Conservation (phyloP, 1,140 invertebrate species). For the Calliopsis andreniformis region DNA sequence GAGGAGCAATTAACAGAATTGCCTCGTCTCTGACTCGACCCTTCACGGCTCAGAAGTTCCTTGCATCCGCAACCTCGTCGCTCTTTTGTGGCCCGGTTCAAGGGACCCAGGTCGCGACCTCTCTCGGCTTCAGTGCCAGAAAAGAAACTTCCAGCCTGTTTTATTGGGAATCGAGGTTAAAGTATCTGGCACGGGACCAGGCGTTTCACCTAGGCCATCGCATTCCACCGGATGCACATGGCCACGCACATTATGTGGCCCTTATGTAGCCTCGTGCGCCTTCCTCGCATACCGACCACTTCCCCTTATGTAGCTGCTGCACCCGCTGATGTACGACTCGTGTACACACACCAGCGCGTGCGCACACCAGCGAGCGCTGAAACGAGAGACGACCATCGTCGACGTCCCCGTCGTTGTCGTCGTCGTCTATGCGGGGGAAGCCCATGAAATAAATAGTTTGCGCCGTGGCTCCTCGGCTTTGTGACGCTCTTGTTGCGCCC, state of each 20-base stretch:
- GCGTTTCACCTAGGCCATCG: conserved; percentile 68
- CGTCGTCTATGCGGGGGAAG: conserved; percentile 24
- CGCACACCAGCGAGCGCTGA: conserved; percentile 4
- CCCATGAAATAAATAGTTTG: conserved; percentile 51
- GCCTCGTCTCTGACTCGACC: too few species aligned
- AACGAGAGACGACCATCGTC: conserved; percentile 8
- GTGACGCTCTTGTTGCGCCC: not conserved
- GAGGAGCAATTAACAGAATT: too few species aligned
- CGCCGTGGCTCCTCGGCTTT: conserved; percentile 10
- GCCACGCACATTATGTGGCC: conserved; percentile 52
- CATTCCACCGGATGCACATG: conserved; percentile 64
- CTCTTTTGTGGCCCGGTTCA: too few species aligned
- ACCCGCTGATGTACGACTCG: conserved; percentile 33
- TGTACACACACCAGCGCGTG: not conserved
- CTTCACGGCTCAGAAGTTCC: too few species aligned
- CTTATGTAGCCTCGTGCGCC: conserved; percentile 32
- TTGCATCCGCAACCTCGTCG: too few species aligned
- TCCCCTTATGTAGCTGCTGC: conserved; percentile 36
- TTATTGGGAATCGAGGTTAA: conserved; percentile 80
- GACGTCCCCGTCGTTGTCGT: too few species aligned
- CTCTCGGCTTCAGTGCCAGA: not conserved
- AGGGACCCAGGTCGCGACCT: conserved; percentile 21
- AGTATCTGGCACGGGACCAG: conserved; percentile 76
- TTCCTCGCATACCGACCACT: conserved; percentile 30
- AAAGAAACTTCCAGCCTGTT: conserved; percentile 59